Conservation (phyloP, 2,888 invertebrate genomes). For the Rutpela maculata region DNA sequence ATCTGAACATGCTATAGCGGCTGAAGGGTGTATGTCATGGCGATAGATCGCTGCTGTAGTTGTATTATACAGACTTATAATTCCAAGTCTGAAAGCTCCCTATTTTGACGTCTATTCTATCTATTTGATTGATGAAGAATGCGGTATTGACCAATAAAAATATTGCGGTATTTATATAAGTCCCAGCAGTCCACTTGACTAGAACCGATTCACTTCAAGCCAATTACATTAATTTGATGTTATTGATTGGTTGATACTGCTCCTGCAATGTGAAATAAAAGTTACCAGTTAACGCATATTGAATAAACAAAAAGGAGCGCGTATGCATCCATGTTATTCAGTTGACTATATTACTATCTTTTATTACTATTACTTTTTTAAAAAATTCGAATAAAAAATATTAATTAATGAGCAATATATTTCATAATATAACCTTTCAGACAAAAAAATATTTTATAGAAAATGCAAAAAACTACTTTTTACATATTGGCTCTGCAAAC, state of each 20-base stretch:
- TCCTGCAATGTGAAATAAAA: background rate
- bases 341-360: no score
- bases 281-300: background rate
- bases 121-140: constrained; percentile 1
- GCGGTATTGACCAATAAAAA: constrained; percentile 5
- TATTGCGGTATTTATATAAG: constrained; percentile 7
- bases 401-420: no score
- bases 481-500: no score
- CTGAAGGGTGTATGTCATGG: constrained; percentile 40
- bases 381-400: no score
- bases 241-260: background rate
- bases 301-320: no score
- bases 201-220: background rate
- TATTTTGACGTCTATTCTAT: constrained; percentile 17
- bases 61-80: constrained; percentile 25
- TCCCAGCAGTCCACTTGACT: background rate
- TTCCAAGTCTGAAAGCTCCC: background rate
- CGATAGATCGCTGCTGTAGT: constrained; percentile 22
- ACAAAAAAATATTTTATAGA: no score
- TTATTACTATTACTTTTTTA: no score
- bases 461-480: no score
- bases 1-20: constrained; percentile 44
- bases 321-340: no score
- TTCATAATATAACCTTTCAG: no score
- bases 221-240: constrained; percentile 3